Percentiles rank a stretch among this genome's conserved stretches.
Conservation (phyloP, 2,797 vertebrate genomes). For the Pangasius djambal region DNA sequence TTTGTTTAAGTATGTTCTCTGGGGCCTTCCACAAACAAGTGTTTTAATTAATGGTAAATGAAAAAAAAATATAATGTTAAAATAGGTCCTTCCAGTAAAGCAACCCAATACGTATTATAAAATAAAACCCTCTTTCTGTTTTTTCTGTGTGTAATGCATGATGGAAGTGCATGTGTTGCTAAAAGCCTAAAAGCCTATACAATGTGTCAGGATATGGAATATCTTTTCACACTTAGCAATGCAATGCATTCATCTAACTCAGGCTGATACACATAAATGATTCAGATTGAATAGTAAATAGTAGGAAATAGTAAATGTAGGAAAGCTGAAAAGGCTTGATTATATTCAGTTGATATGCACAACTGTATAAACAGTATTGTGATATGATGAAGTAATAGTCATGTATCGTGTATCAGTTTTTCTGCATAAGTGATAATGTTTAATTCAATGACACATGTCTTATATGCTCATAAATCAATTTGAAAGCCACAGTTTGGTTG, state of each 20-base stretch:
- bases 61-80: neutral
- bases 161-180: neutral
- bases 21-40: neutral
- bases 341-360: constrained; percentile 15
- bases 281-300: neutral
- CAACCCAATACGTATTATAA: no score
- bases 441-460: neutral
- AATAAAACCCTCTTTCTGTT: neutral
- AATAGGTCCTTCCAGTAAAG: neutral
- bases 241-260: neutral
- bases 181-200: neutral
- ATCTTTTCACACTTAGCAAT: neutral
- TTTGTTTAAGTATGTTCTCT: neutral
- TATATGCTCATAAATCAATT: neutral
- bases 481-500: neutral
- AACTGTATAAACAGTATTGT: neutral
- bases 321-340: neutral
- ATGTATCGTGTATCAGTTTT: neutral
- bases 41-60: neutral
- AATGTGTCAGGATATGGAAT: neutral
- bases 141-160: neutral
- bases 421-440: neutral
- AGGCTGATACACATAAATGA: neutral
- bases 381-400: constrained; percentile 15
- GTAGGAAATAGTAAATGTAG: neutral